Percentiles rank a stretch among this genome's conserved stretches.
phyloP scores from a whole-genome alignment of 2,888 invertebrate species.

The Lepidochitona cinerea region DNA sequence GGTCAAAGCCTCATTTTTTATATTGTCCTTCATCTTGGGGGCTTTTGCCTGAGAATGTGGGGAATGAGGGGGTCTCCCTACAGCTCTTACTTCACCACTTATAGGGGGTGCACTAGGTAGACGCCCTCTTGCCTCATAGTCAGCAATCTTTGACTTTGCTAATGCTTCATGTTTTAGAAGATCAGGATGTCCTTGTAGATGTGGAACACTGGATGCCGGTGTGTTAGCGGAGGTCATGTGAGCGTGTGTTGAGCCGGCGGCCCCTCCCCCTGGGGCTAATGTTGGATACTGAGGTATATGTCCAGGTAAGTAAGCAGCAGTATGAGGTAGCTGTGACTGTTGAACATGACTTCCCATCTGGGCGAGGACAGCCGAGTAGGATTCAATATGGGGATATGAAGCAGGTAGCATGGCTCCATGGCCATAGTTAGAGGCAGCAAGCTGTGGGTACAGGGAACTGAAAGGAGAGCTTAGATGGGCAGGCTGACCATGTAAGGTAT shows the following conservation, averaged over 20 bases:
- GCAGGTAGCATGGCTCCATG: constrained; percentile 16
- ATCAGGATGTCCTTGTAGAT: constrained; percentile 10
- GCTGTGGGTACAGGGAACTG: constrained; percentile 52
- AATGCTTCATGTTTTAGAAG: background rate
- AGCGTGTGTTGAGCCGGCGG: constrained; percentile 25
- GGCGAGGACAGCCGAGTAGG: constrained; percentile 63
- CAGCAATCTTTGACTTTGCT: background rate
- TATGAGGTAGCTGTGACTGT: constrained; percentile 50
- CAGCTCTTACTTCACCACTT: background rate
- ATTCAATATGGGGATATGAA: constrained; percentile 55
- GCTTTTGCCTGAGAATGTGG: constrained; percentile 39
- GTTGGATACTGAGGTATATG: constrained; percentile 21
- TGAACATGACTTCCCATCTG: constrained; percentile 62
- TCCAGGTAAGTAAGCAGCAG: background rate
- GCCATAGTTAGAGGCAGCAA: constrained; percentile 24
- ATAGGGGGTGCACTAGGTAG: constrained; percentile 1
- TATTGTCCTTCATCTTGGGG: constrained; percentile 35
- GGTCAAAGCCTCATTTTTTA: constrained; percentile 13
- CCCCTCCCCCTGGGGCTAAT: too few species aligned
- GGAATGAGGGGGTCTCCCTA: constrained; percentile 31
- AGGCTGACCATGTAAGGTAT: constrained; percentile 32
- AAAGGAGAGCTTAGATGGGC: constrained; percentile 43
- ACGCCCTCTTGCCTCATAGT: background rate
- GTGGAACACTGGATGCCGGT: constrained; percentile 37
- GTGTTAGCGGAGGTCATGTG: constrained; percentile 39